Conservation (phyloP, 2,797 vertebrate species). For the Eupleurogrammus muticus region DNA sequence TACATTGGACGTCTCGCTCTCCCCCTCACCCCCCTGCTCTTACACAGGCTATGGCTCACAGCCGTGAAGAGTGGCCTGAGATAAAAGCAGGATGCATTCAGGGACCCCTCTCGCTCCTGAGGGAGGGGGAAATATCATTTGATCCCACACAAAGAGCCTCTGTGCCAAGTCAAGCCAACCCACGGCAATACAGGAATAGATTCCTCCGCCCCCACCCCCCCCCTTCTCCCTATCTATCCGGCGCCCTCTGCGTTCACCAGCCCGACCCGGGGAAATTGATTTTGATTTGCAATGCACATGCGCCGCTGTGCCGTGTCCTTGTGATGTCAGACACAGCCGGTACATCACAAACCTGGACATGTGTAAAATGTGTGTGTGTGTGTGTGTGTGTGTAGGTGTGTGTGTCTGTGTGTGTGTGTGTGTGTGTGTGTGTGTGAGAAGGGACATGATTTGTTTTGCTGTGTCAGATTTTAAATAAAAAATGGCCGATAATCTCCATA, state of each 20-base stretch:
- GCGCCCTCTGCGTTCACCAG: conserved; percentile 8
- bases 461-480: neutral
- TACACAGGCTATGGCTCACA: conserved; percentile 9
- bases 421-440: no score
- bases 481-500: neutral
- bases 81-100: conserved; percentile 65
- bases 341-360: conserved; percentile 2
- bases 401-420: neutral
- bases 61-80: conserved; percentile 51
- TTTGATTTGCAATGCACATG: conserved; percentile 30
- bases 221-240: conserved; percentile 28
- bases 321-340: neutral
- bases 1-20: conserved; percentile 27
- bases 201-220: conserved; percentile 34
- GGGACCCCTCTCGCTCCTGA: conserved; percentile 54
- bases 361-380: neutral
- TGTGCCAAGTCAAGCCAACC: conserved; percentile 59
- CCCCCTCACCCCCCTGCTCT: conserved; percentile 44
- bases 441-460: neutral
- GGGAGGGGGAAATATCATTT: conserved; percentile 70
- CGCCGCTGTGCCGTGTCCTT: neutral
- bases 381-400: neutral
- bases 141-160: conserved; percentile 69
- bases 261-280: conserved; percentile 30
- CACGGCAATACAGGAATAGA: conserved; percentile 59